These are phyloP conservation scores for Netelia fuscicornis DNA, from an alignment of 2,888 invertebrate species.

Conservation along the genomic window DNA sequence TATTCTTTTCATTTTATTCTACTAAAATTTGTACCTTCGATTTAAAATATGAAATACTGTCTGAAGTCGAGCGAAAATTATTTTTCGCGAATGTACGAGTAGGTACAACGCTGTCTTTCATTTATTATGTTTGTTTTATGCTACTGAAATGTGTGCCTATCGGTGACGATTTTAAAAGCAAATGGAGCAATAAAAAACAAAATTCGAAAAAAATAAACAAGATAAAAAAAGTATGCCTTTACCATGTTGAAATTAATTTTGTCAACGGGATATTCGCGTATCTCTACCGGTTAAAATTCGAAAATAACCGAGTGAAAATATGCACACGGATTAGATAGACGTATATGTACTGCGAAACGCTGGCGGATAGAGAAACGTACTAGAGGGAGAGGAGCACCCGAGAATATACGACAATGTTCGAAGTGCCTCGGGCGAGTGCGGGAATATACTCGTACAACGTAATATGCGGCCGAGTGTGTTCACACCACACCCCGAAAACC, in stretches of 20 bases:
- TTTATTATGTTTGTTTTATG: no score
- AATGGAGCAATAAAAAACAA: no score
- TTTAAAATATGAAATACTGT: no score
- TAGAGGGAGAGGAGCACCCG: slow-evolving; percentile 35
- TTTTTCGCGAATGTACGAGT: no score
- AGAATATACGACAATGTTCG: slow-evolving; percentile 62
- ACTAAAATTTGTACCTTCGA: no score
- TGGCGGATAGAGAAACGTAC: slow-evolving; percentile 25
- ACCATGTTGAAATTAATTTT: not conserved
- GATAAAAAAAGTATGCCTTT: not conserved
- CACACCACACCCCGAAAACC: slow-evolving; percentile 55
- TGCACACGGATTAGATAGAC: slow-evolving; percentile 4
- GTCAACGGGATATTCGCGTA: not conserved
- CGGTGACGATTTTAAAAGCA: no score
- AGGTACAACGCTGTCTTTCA: no score
- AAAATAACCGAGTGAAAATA: slow-evolving; percentile 55
- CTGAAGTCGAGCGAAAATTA: no score
- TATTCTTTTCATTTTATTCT: no score
- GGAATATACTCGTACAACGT: slow-evolving; percentile 57
- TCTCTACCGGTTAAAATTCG: slow-evolving; percentile 39
- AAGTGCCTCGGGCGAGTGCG: slow-evolving; percentile 48
- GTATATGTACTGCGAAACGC: slow-evolving; percentile 23
- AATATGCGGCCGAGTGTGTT: slow-evolving; percentile 65
- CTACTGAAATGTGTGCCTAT: no score
- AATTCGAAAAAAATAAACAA: not conserved